Base-by-base conservation (phyloP, 2,113 vertebrate species). In the Pterocles orientalis region DNA sequence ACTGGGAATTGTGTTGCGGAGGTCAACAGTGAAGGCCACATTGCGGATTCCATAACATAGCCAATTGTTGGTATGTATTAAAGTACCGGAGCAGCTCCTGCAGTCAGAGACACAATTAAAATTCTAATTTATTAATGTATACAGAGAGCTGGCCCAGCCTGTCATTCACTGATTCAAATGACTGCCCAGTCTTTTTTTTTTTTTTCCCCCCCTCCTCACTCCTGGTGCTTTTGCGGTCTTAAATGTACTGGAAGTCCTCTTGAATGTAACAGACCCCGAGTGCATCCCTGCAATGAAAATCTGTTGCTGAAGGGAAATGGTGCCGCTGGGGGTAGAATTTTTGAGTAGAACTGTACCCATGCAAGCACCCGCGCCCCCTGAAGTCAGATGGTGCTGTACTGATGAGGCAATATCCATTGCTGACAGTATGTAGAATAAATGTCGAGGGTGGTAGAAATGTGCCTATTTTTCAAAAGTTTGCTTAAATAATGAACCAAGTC, bases 121-220 rank as follows among this genome's bases (percentile, higher is more conserved):
- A 99, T 99, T 99, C 98, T 98, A 99, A 99, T 99, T 99, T 99
- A 99, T 99, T 99, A 99, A 99, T 99, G 99, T 99, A 99, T 99
- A 99, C 99, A 98, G 98, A 98, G 98, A 98, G 97, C 98, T 98
- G 96, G 99, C 98, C 98, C 98, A 98, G 98, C 98, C 99, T 99
- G 99, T 99, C 99, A 99, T 98, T 99, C 99, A 98, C 98, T 96
- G 98, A 98, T 98, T 98, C 98, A 98, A 99, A 98, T 98, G 98
- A 98, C 98, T 98, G 98, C 97, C 98, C 98, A 96, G 98, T 97
- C 96, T 97, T 97, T 95, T 96, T 91, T 95, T 96, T 91, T 88
- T 84, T 79, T 51, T 60, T 25, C 4, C 6, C 26, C 4, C 85
- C 66, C 94, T 90, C 97, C 89, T 97, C 94, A 68, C 92, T 97